Evolutionary conservation across 2,888 invertebrate genomes (phyloP), one percentile per base, ranked within the genome.

Genomic region (Labia minor): DNA sequence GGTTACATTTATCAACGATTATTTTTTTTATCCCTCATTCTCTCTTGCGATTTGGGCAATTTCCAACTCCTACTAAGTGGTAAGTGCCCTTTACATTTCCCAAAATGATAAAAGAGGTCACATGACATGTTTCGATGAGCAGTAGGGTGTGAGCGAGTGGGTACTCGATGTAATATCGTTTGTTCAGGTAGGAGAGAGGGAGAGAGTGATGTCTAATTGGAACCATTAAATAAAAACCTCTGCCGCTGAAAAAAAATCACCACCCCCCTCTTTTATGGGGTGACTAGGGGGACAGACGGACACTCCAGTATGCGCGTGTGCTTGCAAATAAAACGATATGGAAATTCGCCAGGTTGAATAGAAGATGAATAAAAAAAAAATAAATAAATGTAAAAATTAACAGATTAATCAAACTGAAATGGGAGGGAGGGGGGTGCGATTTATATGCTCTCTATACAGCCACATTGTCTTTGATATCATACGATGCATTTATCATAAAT

Each of bases 61-160:
- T 49, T 11, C 49, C 49, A 49, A 14, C 49, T 49, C 49, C 6
- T 49, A 49, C n/a, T 49, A 49, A 49, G 49, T 49, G 49, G 49
- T 49, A 49, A 49, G 49, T 49, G 49, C 49, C 49, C 49, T 49
- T 49, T 49, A 49, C 14, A 49, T 49, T 49, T 14, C 16, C 49
- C 49, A 49, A 49, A 49, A 49, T 49, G 49, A 49, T 49, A 49
- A 49, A 49, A 49, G 49, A 49, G 49, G 49, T 16, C 49, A 49
- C 49, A 49, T 49, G 49, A 49, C 49, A 49, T 49, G 49, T 49
- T 49, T 49, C 49, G 49, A 49, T 49, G 49, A 49, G 14, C 49
- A 49, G n/a, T 16, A 33, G 49, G 14, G 49, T n/a, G 49, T 2
- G 49, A 3, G 49, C 14, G 49, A 49, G 49, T 14, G 49, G 49